Evolutionary conservation across 2,888 invertebrate species (phyloP).

Genomic region (Leucophenga maculata): DNA sequence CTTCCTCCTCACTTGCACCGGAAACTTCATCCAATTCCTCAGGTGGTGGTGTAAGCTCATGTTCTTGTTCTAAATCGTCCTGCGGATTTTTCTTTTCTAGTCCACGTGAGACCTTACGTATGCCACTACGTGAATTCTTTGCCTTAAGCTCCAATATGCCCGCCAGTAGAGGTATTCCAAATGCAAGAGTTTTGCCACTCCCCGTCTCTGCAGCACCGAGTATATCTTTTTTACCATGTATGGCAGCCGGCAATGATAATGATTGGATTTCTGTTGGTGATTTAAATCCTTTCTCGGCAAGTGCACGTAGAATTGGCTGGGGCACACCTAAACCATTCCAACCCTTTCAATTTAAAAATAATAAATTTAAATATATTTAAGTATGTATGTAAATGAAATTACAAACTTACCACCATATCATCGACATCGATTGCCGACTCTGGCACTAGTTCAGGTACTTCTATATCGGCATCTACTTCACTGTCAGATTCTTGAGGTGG

Average conservation of each 20-base stretch:
- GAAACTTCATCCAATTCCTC: conserved; percentile 65
- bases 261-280: conserved; percentile 93
- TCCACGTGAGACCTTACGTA: conserved; percentile 58
- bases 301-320: conserved; percentile 79
- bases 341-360: conserved; percentile 62
- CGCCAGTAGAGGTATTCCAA: conserved; percentile 92
- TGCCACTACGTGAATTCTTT: conserved; percentile 68
- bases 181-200: conserved; percentile 98
- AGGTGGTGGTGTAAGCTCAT: conserved; percentile 71
- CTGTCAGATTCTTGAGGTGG: conserved; percentile 46
- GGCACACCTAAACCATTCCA: conserved; percentile 81
- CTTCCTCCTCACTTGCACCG: conserved; percentile 52
- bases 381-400: not conserved
- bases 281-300: conserved; percentile 83
- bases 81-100: conserved; percentile 39
- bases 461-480: conserved; percentile 43
- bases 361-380: not conserved
- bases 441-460: conserved; percentile 27
- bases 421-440: conserved; percentile 41
- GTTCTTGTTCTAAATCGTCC: conserved; percentile 50
- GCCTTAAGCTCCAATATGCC: conserved; percentile 84
- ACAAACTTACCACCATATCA: conserved; percentile 47
- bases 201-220: conserved; percentile 99
- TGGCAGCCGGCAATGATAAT: conserved; percentile 85
- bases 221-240: conserved; percentile 90